Conservation (phyloP, 2,113 vertebrate genomes). For the Callipepla californica region DNA sequence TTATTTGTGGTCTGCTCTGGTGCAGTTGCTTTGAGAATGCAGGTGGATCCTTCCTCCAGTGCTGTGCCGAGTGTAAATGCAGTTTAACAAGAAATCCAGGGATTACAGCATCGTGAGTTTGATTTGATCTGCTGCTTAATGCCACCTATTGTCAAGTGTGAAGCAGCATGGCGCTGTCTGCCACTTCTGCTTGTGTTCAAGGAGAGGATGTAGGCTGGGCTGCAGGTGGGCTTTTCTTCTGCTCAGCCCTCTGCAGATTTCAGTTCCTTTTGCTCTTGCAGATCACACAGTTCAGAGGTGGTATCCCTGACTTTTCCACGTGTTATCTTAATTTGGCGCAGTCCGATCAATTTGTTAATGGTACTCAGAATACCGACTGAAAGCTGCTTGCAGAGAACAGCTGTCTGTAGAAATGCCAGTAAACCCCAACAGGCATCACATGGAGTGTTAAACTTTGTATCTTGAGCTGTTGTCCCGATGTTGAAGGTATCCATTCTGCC, state of each 20-base stretch:
- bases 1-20: background rate
- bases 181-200: background rate
- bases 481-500: too few relatives aligned
- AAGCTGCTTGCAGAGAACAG: background rate
- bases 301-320: background rate
- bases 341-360: background rate
- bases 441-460: background rate
- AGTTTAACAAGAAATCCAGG: background rate
- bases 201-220: background rate
- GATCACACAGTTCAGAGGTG: background rate
- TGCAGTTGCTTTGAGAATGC: background rate
- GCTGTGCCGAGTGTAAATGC: background rate
- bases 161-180: background rate
- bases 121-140: background rate
- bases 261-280: background rate
- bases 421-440: background rate
- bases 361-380: background rate
- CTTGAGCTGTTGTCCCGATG: background rate
- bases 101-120: background rate
- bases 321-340: background rate
- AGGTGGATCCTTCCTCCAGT: background rate
- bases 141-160: background rate
- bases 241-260: background rate
- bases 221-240: background rate
- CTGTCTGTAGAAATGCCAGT: background rate